A percentile compares a stretch with the other conserved stretches of the same genome.
phyloP scores from a whole-genome alignment of 2,113 vertebrate species.

The Periophthalmodon schlosseri region DNA sequence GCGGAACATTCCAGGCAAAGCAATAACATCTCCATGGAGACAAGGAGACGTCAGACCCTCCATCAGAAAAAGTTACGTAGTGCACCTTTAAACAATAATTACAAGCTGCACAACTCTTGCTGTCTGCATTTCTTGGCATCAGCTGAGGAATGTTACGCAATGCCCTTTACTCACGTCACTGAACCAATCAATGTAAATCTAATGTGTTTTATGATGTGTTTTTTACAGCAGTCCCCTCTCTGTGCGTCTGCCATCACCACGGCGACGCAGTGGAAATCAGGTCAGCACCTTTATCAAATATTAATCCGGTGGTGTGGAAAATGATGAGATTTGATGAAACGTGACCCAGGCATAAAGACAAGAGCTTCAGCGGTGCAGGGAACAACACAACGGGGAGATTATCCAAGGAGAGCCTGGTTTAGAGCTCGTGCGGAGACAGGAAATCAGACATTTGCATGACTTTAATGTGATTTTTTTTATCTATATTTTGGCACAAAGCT shows the following conservation, averaged over 20 bases:
- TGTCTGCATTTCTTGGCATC: not conserved
- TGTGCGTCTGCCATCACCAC: not conserved
- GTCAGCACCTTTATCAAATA: constrained; percentile 12
- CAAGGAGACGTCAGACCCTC: no score
- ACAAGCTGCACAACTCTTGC: not conserved
- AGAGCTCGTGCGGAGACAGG: not conserved
- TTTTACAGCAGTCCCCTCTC: not conserved
- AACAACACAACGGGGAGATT: not conserved
- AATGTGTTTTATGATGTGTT: not conserved
- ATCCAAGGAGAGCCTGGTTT: not conserved
- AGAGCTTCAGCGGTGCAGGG: not conserved
- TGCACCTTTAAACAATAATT: no score
- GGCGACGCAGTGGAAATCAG: not conserved
- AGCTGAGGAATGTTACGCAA: not conserved
- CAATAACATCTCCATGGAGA: no score
- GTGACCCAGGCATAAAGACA: not conserved
- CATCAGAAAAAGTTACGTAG: no score
- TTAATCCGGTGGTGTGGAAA: constrained; percentile 5
- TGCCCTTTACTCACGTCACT: not conserved
- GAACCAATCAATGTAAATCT: not conserved
- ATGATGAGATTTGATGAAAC: constrained; percentile 3
- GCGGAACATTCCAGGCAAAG: no score
- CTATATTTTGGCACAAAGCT: no score
- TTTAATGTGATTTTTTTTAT: no score
- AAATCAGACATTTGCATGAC: not conserved